Conservation (phyloP, 2,797 vertebrate species). For the Mormyrops boulengeri region DNA sequence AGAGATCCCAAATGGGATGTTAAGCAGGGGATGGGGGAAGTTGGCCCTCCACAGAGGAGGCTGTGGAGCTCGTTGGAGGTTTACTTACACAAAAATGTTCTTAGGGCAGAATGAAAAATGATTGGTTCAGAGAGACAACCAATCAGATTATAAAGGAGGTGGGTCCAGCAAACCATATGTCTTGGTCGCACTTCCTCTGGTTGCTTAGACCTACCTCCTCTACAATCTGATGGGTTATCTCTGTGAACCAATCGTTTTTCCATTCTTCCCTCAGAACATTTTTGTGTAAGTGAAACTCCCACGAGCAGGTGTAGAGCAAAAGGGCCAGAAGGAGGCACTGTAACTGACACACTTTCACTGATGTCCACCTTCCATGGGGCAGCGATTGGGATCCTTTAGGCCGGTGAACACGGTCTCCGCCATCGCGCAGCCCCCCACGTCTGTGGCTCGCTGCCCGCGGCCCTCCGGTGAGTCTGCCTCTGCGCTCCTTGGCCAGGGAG, state of each 20-base stretch:
- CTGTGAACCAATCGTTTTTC: not conserved
- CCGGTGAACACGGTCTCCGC: not conserved
- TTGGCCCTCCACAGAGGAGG: not conserved
- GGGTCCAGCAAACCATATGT: not conserved
- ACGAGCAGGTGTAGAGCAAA: not conserved
- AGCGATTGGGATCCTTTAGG: not conserved
- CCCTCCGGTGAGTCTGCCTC: not conserved
- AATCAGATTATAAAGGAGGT: not conserved
- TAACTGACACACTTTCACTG: not conserved
- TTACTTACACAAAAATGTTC: not conserved
- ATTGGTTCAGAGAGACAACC: not conserved
- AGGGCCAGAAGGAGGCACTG: not conserved
- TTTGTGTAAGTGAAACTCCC: not conserved
- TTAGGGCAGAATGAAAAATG: not conserved
- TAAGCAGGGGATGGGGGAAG: not conserved
- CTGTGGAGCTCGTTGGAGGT: not conserved
- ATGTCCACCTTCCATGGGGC: not conserved
- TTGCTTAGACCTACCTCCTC: not conserved
- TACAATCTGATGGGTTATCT: not conserved
- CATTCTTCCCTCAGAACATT: not conserved
- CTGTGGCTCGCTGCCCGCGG: not conserved
- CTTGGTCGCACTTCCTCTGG: not conserved
- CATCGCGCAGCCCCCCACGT: not conserved
- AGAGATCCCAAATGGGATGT: not conserved
- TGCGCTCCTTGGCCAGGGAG: constrained; percentile 30